Conservation (phyloP, 1,140 invertebrate species). For the Carcinoscorpius rotundicauda region DNA sequence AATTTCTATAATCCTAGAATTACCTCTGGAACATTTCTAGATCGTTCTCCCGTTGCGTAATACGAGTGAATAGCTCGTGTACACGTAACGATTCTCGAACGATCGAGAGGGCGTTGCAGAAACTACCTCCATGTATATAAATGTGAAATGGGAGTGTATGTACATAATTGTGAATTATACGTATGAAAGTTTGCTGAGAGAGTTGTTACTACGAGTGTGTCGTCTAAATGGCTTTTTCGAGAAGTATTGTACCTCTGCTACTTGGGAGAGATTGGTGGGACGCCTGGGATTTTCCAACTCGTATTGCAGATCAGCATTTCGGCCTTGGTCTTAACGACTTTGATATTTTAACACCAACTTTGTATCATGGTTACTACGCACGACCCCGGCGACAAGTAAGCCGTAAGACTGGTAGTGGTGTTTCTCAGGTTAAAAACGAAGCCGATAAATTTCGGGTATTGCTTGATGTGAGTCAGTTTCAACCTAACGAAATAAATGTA, state of each 20-base stretch:
- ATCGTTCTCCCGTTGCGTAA: no score
- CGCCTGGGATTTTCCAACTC: conserved; percentile 12
- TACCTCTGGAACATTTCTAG: no score
- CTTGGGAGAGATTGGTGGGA: conserved; percentile 13
- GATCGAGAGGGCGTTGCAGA: no score
- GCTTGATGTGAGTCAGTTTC: conserved; percentile 30
- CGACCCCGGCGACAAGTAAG: conserved; percentile 10
- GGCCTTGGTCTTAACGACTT: conserved; percentile 21
- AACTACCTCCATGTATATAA: no score
- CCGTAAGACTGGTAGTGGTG: neutral
- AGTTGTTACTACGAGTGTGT: no score
- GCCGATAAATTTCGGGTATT: conserved; percentile 28
- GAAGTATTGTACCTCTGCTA: conserved; percentile 2
- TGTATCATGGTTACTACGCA: conserved; percentile 17
- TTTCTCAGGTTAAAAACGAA: conserved; percentile 19
- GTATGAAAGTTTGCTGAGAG: no score
- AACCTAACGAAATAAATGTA: conserved; percentile 29
- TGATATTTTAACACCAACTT: conserved; percentile 15
- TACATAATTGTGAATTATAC: no score
- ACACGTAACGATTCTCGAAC: no score
- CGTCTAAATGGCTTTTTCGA: neutral
- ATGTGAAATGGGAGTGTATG: no score
- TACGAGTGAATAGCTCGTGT: no score
- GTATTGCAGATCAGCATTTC: conserved; percentile 26
- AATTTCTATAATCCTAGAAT: no score